phyloP scores from a whole-genome alignment of 2,797 vertebrate species.

The Pseudochirops cupreus region DNA sequence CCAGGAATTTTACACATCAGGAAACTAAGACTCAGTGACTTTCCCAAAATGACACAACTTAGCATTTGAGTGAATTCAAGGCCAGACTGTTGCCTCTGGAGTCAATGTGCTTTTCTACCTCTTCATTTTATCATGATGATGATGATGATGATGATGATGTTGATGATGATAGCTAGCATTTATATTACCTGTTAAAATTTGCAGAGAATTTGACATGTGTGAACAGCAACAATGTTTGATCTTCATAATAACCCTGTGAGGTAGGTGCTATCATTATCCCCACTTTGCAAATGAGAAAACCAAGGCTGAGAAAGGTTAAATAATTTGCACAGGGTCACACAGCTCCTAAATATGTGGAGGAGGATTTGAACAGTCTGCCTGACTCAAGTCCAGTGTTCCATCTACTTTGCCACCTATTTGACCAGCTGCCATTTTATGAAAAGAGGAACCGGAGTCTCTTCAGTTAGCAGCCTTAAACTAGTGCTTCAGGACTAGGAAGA shows the following conservation, averaged over 20 bases:
- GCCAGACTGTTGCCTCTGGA: neutral
- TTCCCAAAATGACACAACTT: neutral
- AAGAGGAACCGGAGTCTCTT: neutral
- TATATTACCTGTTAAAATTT: neutral
- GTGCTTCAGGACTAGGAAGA: neutral
- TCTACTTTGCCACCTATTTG: neutral
- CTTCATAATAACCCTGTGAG: neutral
- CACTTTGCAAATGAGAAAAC: neutral
- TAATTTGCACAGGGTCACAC: neutral
- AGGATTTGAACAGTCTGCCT: neutral
- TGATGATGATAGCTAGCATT: neutral
- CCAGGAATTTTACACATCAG: neutral
- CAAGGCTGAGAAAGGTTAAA: neutral
- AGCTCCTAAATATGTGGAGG: neutral
- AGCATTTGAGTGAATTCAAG: neutral
- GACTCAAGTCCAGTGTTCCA: neutral
- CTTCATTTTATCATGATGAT: neutral
- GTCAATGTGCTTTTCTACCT: neutral
- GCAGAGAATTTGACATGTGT: neutral
- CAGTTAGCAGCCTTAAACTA: neutral
- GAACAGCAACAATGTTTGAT: neutral
- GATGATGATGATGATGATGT: neutral
- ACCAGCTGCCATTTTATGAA: neutral
- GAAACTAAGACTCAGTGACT: neutral
- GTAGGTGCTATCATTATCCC: neutral